These are phyloP conservation scores for Drosophila leontia DNA, from an alignment of 1,140 invertebrate species.

Conservation along the genomic window DNA sequence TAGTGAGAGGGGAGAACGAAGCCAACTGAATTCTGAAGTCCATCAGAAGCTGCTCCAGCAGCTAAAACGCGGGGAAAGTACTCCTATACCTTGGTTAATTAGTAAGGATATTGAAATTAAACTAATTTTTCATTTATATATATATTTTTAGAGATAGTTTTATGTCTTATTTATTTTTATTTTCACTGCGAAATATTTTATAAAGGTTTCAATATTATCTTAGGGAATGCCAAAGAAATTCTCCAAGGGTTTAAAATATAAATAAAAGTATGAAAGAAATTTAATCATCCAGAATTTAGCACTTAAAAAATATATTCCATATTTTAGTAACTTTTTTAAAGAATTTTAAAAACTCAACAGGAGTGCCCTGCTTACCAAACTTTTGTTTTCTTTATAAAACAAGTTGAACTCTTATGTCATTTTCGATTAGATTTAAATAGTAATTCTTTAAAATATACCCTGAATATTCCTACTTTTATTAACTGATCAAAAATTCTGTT, in stretches of 20 bases:
- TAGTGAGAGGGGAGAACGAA: conserved; percentile 9
- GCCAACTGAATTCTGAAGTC: conserved; percentile 4
- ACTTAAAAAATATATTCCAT: background rate
- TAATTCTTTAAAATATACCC: background rate
- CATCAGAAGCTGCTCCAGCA: conserved; percentile 12
- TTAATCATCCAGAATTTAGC: no score
- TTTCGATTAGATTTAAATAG: no score
- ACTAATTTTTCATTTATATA: background rate
- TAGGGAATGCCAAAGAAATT: background rate
- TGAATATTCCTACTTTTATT: background rate
- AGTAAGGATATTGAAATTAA: background rate
- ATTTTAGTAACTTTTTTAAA: background rate
- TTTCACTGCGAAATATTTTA: background rate
- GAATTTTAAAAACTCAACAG: no score
- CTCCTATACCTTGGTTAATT: conserved; percentile 26
- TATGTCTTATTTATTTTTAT: background rate
- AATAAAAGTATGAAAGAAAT: background rate
- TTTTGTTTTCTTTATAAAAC: no score
- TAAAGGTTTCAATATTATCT: background rate
- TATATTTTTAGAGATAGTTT: background rate
- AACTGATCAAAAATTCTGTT: background rate
- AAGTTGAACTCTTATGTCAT: no score
- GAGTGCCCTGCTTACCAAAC: no score
- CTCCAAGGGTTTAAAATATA: background rate
- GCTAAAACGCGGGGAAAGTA: conserved; percentile 1